Conservation (phyloP, 1,140 invertebrate genomes). For the Pachyrhynchus sulphureomaculatus region DNA sequence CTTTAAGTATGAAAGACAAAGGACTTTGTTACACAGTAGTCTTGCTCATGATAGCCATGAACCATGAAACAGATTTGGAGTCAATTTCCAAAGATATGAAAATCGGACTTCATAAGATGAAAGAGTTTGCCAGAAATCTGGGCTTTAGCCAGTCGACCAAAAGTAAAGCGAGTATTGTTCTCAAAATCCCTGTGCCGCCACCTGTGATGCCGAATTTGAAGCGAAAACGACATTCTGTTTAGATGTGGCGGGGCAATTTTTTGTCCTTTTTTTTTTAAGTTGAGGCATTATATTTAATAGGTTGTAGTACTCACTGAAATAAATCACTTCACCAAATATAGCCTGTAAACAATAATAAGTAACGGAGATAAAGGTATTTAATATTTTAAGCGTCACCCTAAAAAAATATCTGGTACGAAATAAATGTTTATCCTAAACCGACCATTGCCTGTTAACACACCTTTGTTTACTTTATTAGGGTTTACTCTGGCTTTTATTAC, state of each 20-base stretch:
- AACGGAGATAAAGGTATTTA: too few species aligned
- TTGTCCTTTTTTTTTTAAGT: too few species aligned
- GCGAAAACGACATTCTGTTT: conserved; percentile 24
- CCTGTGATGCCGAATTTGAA: conserved; percentile 32
- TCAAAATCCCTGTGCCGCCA: conserved; percentile 55
- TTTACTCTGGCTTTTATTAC: too few species aligned
- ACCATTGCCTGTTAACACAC: too few species aligned
- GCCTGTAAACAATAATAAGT: too few species aligned
- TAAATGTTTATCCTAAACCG: too few species aligned
- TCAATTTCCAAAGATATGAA: conserved; percentile 49
- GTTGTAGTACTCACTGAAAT: too few species aligned
- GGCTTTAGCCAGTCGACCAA: conserved; percentile 47
- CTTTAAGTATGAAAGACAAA: conserved; percentile 54
- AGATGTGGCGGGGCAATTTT: neutral
- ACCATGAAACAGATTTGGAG: conserved; percentile 54
- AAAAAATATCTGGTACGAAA: too few species aligned
- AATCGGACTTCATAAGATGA: conserved; percentile 52
- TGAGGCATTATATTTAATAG: neutral
- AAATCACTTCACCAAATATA: too few species aligned
- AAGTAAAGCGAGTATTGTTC: conserved; percentile 47
- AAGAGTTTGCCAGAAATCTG: conserved; percentile 51
- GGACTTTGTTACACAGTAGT: conserved; percentile 55
- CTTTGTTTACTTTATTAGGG: too few species aligned
- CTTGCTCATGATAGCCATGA: conserved; percentile 48
- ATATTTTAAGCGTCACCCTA: too few species aligned